Base-by-base conservation (phyloP, 2,113 vertebrate species). In the Arizona elegans region DNA sequence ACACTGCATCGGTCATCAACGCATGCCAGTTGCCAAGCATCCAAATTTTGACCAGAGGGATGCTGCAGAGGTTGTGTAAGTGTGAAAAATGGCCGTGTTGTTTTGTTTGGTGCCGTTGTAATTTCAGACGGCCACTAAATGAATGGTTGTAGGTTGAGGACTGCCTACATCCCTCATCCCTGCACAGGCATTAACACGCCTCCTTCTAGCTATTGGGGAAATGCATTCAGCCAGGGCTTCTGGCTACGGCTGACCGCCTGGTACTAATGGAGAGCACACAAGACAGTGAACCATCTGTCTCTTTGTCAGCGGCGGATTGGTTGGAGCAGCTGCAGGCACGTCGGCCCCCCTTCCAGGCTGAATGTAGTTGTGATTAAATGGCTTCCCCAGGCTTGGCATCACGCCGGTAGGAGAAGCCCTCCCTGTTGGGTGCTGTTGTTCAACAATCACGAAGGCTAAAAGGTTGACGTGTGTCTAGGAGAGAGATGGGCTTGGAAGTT, bases 351-450 rank as follows among this genome's bases (percentile, higher is more conserved):
- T 86, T 59, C 92, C 92, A 93, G 23, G 15, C 23, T 29, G 92
- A 2, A 81, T 17, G 26, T 50, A 86, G 70, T 11, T 50, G 59
- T 90, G 88, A 62, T 86, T 86, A 58, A 89, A 29, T 86, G 88
- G 88, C 92, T 93, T 90, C 43, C 15, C 88, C n/a, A 86, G 88
- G 89, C 92, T 90, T 93, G 92, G 75, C 55, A 81, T 86, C 75
- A 26, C 5, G 55, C 92, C 81, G 90, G 21, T 1, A 33, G 38
- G 55, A 24, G 70, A n/a, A 23, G 43, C 65, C 43, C 56, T 86
- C 43, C 58, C 92, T 5, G 88, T 65, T 58, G 52, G 55, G 55
- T n/a, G 26, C 75, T 38, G 55, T 3, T 59, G 56, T 85, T 87
- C 26, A 11, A 47, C 54, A 6, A 4, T 59, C 17, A 29, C 55